These are phyloP conservation scores for Cuculus canorus DNA, from an alignment of 2,797 vertebrate genomes.

Conservation along the genomic window DNA sequence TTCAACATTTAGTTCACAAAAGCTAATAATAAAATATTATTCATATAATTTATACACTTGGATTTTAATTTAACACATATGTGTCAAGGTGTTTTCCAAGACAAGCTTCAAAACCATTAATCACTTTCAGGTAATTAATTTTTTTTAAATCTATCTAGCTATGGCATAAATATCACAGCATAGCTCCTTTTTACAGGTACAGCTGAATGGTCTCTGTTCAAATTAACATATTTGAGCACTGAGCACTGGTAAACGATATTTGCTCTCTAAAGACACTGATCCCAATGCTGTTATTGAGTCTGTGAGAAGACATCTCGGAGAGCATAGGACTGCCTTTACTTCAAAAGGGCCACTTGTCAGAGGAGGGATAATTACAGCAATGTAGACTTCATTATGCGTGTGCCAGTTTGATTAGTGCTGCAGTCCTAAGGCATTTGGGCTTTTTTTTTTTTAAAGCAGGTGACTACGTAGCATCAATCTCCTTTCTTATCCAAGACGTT, in stretches of 20 bases:
- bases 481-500: not conserved
- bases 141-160: not conserved
- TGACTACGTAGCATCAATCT: not conserved
- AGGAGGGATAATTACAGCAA: not conserved
- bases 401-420: not conserved
- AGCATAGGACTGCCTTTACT: not conserved
- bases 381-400: not conserved
- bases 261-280: not conserved
- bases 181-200: not conserved
- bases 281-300: not conserved
- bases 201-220: not conserved
- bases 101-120: not conserved
- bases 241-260: not conserved
- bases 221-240: not conserved
- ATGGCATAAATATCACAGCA: not conserved
- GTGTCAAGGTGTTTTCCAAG: not conserved
- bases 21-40: not conserved
- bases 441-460: not conserved
- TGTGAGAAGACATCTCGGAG: not conserved
- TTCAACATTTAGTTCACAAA: not conserved
- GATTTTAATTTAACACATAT: not conserved
- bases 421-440: rapidly evolving
- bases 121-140: not conserved
- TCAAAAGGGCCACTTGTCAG: not conserved
- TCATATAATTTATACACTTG: not conserved